phyloP scores from a whole-genome alignment of 2,797 vertebrate species.

The Sarcophilus harrisii region DNA sequence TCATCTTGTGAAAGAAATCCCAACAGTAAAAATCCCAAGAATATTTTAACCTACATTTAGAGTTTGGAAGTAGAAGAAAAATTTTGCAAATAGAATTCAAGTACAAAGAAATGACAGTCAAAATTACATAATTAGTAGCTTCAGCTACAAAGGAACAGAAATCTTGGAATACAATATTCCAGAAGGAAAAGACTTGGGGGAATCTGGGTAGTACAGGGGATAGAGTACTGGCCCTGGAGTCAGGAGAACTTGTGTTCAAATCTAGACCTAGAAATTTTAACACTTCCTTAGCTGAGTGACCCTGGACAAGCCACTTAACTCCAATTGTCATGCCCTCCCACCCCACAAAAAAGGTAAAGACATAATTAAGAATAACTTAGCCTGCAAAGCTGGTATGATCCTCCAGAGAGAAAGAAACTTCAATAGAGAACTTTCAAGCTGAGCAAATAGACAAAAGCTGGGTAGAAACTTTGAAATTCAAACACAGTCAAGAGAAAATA shows the following conservation, averaged over 20 bases:
- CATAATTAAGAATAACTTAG: background rate
- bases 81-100: background rate
- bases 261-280: too few species aligned
- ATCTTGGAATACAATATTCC: background rate
- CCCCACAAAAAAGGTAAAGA: background rate
- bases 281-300: too few species aligned
- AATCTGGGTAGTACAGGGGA: too few species aligned
- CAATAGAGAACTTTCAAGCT: background rate
- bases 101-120: background rate
- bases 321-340: too few species aligned
- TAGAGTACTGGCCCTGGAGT: too few species aligned
- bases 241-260: too few species aligned
- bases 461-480: background rate
- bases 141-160: background rate
- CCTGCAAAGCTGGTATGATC: background rate
- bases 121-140: background rate
- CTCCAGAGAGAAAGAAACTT: background rate
- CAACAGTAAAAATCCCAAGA: background rate
- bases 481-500: background rate
- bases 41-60: background rate
- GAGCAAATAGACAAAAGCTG: background rate
- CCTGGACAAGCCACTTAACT: too few species aligned
- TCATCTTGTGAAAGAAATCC: background rate
- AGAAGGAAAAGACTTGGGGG: background rate
- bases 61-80: background rate